These are phyloP conservation scores for Theristicus caerulescens DNA, from an alignment of 2,113 vertebrate genomes.

Conservation along the genomic window DNA sequence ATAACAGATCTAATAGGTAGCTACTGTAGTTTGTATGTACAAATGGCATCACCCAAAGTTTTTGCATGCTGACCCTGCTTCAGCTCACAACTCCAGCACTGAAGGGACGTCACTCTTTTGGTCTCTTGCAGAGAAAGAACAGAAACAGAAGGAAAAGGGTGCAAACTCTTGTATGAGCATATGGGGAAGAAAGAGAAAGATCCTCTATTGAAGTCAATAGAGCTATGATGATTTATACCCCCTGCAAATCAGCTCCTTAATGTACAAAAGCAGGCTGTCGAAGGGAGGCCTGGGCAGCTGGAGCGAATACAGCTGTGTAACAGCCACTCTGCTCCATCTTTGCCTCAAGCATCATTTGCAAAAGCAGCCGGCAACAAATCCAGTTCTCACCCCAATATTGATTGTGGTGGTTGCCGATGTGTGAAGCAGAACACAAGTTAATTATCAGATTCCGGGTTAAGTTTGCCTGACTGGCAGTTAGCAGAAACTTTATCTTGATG, in stretches of 20 bases:
- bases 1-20: not conserved
- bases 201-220: not conserved
- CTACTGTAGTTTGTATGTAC: not conserved
- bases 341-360: not conserved
- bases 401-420: not conserved
- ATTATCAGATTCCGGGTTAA: not conserved
- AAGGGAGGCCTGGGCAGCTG: not conserved
- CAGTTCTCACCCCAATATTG: not conserved
- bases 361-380: not conserved
- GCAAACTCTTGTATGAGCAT: fast-evolving
- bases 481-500: not conserved
- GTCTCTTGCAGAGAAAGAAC: not conserved
- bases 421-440: conserved; percentile 2
- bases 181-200: not conserved
- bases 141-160: not conserved
- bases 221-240: not conserved
- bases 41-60: not conserved
- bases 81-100: not conserved
- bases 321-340: not conserved
- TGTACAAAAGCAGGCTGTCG: not conserved
- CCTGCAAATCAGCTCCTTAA: not conserved
- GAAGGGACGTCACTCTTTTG: not conserved
- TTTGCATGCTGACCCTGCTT: not conserved
- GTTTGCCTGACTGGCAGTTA: not conserved
- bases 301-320: not conserved